Evolutionary conservation across 2,797 vertebrate genomes (phyloP).

Genomic region (Macropus fuliginosus): DNA sequence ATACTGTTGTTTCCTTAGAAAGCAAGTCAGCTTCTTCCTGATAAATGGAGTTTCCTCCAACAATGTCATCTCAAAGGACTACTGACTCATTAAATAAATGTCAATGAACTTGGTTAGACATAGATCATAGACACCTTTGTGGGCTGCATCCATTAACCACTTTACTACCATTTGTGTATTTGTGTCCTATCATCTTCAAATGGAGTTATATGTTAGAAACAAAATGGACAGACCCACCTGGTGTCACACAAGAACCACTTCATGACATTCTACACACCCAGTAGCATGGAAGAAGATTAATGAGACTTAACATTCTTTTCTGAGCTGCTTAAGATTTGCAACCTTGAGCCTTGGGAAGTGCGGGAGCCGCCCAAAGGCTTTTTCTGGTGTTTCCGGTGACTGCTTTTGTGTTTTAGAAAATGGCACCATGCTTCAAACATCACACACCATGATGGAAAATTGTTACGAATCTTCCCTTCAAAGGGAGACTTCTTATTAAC

Average conservation of each 20-base stretch:
- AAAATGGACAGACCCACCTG: conserved; percentile 65
- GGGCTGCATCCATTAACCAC: conserved; percentile 43
- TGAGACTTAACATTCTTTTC: conserved; percentile 44
- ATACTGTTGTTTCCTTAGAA: conserved; percentile 56
- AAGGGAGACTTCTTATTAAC: conserved; percentile 55
- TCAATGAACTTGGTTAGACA: conserved; percentile 39
- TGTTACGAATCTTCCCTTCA: conserved; percentile 46
- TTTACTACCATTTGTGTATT: not conserved
- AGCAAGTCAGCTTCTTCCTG: conserved; percentile 49
- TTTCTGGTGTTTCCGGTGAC: conserved; percentile 41
- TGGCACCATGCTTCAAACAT: conserved; percentile 24
- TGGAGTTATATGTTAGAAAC: conserved; percentile 31
- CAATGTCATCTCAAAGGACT: conserved; percentile 30
- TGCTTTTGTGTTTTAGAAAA: conserved; percentile 44
- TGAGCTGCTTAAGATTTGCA: conserved; percentile 43
- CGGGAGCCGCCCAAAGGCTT: conserved; percentile 21
- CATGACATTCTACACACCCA: conserved; percentile 43
- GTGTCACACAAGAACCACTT: conserved; percentile 49
- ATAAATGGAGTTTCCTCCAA: conserved; percentile 55
- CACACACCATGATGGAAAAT: conserved; percentile 28
- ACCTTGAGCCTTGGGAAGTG: conserved; percentile 21
- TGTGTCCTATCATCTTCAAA: conserved; percentile 55
- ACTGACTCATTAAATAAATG: not conserved
- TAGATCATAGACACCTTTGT: conserved; percentile 13
- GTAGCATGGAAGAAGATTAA: conserved; percentile 20